Conservation (phyloP, 2,888 invertebrate genomes). For the Allolobophora icterica region DNA sequence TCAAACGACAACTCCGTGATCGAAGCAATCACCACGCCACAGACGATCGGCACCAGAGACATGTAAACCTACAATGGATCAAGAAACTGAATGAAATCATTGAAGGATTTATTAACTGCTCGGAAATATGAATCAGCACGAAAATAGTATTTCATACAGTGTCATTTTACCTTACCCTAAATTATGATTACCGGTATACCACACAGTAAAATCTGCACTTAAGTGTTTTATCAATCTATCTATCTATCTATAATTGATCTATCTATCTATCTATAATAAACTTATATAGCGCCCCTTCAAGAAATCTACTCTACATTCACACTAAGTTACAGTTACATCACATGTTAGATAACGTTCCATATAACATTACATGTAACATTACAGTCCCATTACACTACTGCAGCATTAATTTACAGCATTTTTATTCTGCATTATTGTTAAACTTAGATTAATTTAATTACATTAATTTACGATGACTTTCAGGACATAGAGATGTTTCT, state of each 20-base stretch:
- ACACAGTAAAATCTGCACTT: not conserved
- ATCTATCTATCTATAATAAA: no score
- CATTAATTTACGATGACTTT: not conserved
- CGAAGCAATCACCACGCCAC: constrained; percentile 88
- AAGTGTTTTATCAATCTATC: no score
- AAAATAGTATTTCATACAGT: not conserved
- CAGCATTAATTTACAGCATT: not conserved
- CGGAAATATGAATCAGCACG: no score
- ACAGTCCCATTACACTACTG: not conserved
- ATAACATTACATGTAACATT: no score
- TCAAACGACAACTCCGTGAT: constrained; percentile 91
- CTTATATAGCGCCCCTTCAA: no score
- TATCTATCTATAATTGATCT: no score
- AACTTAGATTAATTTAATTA: not conserved
- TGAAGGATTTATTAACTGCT: not conserved
- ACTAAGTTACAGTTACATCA: not conserved
- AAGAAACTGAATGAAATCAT: constrained; percentile 24
- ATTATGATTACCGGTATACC: no score
- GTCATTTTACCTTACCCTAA: not conserved
- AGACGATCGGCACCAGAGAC: constrained; percentile 86
- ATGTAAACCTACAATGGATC: constrained; percentile 73
- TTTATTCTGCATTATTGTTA: not conserved
- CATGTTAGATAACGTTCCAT: no score
- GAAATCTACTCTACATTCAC: no score
- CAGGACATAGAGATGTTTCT: no score